A percentile compares a stretch with the other conserved stretches of the same genome.
phyloP scores from a whole-genome alignment of 2,113 vertebrate species.

The Formicarius rufipectus region DNA sequence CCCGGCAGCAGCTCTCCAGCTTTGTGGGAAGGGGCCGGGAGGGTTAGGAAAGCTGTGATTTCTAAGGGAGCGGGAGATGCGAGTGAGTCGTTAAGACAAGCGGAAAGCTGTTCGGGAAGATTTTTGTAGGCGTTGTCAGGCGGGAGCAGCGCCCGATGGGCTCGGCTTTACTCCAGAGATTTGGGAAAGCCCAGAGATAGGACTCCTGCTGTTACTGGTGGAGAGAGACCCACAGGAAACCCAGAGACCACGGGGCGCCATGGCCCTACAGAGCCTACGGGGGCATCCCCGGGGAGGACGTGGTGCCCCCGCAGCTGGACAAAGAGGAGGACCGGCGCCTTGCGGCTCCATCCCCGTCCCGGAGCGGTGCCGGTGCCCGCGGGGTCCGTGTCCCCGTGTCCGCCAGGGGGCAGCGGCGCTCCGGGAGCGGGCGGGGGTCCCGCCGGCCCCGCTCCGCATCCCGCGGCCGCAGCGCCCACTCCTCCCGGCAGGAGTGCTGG shows the following conservation, averaged over 20 bases:
- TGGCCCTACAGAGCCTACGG: neutral
- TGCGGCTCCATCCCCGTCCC: rapidly evolving
- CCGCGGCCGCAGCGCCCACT: neutral
- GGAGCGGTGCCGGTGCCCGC: neutral
- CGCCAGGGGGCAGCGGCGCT: constrained; percentile 37
- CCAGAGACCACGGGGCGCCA: neutral
- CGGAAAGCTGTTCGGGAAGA: neutral
- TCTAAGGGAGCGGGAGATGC: rapidly evolving
- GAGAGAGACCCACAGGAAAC: no score
- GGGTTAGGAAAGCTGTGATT: neutral
- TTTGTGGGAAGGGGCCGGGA: neutral
- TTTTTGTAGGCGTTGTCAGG: neutral
- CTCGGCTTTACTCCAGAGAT: neutral
- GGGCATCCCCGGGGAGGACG: rapidly evolving
- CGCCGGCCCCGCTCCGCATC: neutral
- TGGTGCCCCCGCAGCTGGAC: neutral
- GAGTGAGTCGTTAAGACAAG: rapidly evolving
- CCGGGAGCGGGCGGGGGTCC: neutral
- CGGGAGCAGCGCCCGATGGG: neutral
- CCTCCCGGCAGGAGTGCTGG: neutral
- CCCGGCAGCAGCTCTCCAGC: neutral
- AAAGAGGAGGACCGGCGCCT: rapidly evolving
- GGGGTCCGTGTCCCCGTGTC: neutral
- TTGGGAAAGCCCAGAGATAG: neutral
- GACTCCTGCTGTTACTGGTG: neutral